These are phyloP conservation scores for Lytechinus pictus DNA, from an alignment of 35 echinoderm and acorn worm species.

Conservation along the genomic window DNA sequence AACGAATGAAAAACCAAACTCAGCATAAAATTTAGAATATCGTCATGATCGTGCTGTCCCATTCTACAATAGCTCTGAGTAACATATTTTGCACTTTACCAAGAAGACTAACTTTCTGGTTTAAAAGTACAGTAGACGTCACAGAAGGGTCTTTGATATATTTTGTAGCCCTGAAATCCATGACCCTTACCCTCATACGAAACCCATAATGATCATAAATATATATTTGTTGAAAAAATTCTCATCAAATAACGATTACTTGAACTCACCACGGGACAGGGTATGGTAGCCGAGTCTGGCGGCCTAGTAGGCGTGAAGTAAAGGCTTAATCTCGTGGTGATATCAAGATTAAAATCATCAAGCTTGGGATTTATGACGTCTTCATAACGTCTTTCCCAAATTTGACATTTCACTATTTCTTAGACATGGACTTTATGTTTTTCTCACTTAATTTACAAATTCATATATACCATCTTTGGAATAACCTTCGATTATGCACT, in stretches of 20 bases:
- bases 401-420: not conserved
- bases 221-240: conserved; percentile 16
- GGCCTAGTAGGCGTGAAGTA: not conserved
- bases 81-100: too few species aligned
- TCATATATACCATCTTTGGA: too few species aligned
- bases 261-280: not conserved
- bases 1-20: too few species aligned
- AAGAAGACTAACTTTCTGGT: too few species aligned
- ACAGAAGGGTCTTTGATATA: not conserved
- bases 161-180: not conserved
- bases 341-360: not conserved
- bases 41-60: too few species aligned
- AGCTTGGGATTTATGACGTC: not conserved
- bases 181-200: not conserved
- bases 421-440: too few species aligned
- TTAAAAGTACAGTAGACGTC: not conserved
- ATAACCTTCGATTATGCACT: too few species aligned
- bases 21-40: too few species aligned
- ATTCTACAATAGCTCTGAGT: too few species aligned
- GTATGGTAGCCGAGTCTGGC: not conserved
- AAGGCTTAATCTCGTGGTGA: not conserved
- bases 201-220: not conserved
- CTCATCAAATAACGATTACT: not conserved
- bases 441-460: too few species aligned
- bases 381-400: not conserved